phyloP scores from a whole-genome alignment of 2,888 invertebrate genomes.

The Leptinotarsa juncta region DNA sequence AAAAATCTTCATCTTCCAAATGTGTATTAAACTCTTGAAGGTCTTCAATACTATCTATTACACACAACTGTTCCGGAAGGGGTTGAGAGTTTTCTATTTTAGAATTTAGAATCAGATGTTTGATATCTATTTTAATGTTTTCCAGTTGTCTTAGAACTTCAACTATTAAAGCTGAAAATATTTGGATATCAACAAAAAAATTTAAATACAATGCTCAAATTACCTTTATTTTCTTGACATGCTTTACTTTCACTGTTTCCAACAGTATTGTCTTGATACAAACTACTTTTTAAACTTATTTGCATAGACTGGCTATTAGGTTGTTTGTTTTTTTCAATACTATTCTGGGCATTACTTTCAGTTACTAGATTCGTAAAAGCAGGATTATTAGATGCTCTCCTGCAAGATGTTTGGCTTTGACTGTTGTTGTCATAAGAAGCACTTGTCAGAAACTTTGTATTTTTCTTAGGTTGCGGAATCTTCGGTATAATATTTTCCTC shows the following conservation, averaged over 20 bases:
- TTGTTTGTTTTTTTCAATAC: neutral
- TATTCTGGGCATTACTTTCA: neutral
- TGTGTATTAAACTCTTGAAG: neutral
- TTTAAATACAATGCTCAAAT: neutral
- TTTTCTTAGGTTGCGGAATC: constrained; percentile 4
- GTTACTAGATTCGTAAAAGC: neutral
- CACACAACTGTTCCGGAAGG: neutral
- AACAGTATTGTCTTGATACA: neutral
- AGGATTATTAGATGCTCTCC: neutral
- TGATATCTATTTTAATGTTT: constrained; percentile 5
- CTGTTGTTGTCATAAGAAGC: neutral
- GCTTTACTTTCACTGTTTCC: neutral
- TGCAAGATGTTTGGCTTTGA: neutral
- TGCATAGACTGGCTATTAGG: neutral
- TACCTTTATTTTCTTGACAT: constrained; percentile 4
- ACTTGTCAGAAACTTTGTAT: neutral
- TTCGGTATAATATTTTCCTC: neutral
- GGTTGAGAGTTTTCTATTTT: neutral
- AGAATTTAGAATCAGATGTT: neutral
- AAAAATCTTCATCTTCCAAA: constrained; percentile 2
- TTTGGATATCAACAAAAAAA: neutral
- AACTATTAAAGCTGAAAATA: neutral
- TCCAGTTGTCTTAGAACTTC: constrained; percentile 7
- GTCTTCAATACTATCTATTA: neutral
- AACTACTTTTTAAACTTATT: neutral